Evolutionary conservation across 1,140 invertebrate genomes (phyloP), one percentile per base, ranked within the genome.

Genomic region (Luehdorfia chinensis): DNA sequence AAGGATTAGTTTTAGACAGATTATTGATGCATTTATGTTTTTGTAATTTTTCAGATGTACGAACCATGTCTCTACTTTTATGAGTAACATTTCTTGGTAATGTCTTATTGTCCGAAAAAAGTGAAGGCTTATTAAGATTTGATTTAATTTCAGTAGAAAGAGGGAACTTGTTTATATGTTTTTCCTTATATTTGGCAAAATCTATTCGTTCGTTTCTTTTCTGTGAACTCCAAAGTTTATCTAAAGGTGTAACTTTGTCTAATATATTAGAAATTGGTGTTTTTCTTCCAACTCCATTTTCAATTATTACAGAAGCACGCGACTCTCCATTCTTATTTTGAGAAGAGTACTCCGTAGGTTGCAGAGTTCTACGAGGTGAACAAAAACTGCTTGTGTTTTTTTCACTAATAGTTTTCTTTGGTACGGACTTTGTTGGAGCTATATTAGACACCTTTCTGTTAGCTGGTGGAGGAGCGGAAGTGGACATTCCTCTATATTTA

Each of bases 181-280:
- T 75, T 32, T 59, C 39, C 69, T 64, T 76, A 37, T 58, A 41
- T 75, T 81, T 72, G 21, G 75, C 16, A 37, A 68, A 23, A 47
- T 85, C 76, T 16, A 83, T 81, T 7, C 64, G 59, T 68, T 84
- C 83, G 58, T 84, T 86, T 47, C 83, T 67, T 57, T 83, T 86
- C 57, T 86, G 79, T 15, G 81, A 66, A 61, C 76, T 75, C 83
- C 83, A 86, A 21, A 84, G 47, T 66, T 84, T 88, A 56, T 89
- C 87, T 47, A 89, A 56, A 14, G 87, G 70, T 7, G 81, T 84
- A 2, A 80, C 77, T 78, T 71, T 84, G 30, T 88, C 87, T 41
- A 88, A 70, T 50, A 87, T 85, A 67, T 77, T 87, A 7, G 85
- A 62, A 45, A 88, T 87, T 1, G 85, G 87, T 4, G 87, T 88